These are phyloP conservation scores for Platygyra sinensis DNA, from an alignment of 64 coral and sea anemone genomes.

Conservation along the genomic window DNA sequence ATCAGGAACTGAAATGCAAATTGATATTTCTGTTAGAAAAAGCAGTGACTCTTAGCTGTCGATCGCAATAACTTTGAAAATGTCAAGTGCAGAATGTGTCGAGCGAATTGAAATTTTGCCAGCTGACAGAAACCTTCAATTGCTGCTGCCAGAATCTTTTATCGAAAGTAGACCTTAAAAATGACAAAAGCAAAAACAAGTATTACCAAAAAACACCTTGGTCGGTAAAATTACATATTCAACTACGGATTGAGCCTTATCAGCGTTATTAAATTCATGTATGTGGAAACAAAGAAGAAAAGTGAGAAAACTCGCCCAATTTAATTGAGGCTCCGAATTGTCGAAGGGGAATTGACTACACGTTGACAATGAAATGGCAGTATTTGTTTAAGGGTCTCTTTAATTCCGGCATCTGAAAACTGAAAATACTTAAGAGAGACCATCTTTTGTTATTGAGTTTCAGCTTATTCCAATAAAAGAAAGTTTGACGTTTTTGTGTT, in stretches of 20 bases:
- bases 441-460: conserved; percentile 13
- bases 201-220: not conserved
- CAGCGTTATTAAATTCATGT: conserved; percentile 21
- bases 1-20: not conserved
- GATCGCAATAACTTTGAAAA: not conserved
- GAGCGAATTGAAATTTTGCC: not conserved
- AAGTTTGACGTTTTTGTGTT: conserved; percentile 30
- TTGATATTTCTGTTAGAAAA: not conserved
- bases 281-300: conserved; percentile 3
- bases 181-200: not conserved
- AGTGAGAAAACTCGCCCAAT: not conserved
- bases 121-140: not conserved
- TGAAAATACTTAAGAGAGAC: conserved; percentile 17
- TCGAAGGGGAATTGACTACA: conserved; percentile 6
- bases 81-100: not conserved
- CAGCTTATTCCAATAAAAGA: not conserved
- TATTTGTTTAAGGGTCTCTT: conserved; percentile 41
- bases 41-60: not conserved
- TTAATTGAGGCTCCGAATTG: conserved; percentile 42
- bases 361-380: not conserved
- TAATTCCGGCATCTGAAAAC: conserved; percentile 37
- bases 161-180: not conserved
- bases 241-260: not conserved
- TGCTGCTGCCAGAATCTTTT: not conserved
- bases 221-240: not conserved